Evolutionary conservation across 2,113 vertebrate species (phyloP).

Genomic region (Mus musculus): GRCm39 chr2:116278001-116278500

Average conservation of each 20-base stretch:
- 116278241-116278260: neutral
- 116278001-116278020: neutral
- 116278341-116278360: neutral
- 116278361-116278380: neutral
- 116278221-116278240: neutral
- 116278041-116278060: neutral
- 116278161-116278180: neutral
- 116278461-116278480: neutral
- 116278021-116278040: neutral
- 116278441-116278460: neutral
- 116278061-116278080: neutral
- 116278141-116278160: neutral
- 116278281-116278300: neutral
- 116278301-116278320: neutral
- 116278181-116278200: neutral
- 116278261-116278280: neutral
- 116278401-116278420: neutral
- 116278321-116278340: neutral
- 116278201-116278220: neutral
- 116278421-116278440: neutral
- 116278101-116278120: neutral
- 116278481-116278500: neutral
- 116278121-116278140: constrained; percentile 16
- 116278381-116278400: neutral
- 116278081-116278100: constrained; percentile 10